phyloP scores from a whole-genome alignment of 2,888 invertebrate genomes.

The Thymelicus lineola region DNA sequence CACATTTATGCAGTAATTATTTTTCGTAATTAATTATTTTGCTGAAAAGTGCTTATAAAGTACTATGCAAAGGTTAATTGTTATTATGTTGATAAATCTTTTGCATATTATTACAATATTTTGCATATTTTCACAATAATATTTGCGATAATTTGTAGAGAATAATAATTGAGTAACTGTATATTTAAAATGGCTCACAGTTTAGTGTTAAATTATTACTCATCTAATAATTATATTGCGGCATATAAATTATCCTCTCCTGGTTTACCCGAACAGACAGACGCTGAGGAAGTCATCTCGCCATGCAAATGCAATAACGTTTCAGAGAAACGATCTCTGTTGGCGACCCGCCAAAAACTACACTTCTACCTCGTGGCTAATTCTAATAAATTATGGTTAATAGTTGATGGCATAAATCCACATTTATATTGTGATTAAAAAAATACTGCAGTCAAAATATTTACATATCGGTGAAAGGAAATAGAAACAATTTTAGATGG shows the following conservation, averaged over 20 bases:
- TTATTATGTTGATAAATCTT: no score
- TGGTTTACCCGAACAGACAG: conserved; percentile 45
- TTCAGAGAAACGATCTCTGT: conserved; percentile 65
- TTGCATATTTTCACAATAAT: no score
- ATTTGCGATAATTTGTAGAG: no score
- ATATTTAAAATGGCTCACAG: neutral
- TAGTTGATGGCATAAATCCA: conserved; percentile 22
- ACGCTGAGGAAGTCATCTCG: conserved; percentile 57
- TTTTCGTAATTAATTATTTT: no score
- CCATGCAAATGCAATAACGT: conserved; percentile 59
- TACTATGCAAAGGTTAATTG: no score
- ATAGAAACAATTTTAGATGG: conserved; percentile 9
- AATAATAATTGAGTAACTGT: neutral
- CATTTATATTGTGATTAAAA: conserved; percentile 23
- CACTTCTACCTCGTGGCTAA: conserved; percentile 59
- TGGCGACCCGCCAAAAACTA: conserved; percentile 66
- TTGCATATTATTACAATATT: no score
- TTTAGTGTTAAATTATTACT: neutral
- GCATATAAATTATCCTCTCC: conserved; percentile 43
- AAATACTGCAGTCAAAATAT: conserved; percentile 9
- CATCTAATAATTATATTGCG: conserved; percentile 32
- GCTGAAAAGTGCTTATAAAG: no score
- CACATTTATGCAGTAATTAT: no score
- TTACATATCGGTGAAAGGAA: conserved; percentile 4
- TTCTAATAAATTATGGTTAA: conserved; percentile 58